Evolutionary conservation across 2,888 invertebrate species (phyloP), one percentile per base, ranked within the genome.

Genomic region (Cephus spinipes): DNA sequence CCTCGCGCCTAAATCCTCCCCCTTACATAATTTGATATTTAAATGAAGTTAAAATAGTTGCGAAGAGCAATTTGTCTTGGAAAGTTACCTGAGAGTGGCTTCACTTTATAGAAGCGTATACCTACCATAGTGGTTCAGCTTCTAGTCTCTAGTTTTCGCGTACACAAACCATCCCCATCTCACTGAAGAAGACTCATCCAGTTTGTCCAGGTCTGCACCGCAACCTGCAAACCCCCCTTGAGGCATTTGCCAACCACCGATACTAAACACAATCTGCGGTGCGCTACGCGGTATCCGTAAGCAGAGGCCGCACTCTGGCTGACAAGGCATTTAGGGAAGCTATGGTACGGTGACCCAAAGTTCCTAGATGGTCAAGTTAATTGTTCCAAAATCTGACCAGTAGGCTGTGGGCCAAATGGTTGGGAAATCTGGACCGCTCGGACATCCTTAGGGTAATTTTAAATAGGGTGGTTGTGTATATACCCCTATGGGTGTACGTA

Each of bases 11-110:
- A 55, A 82, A 83, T 82, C 80, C 81, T 80, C 80, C 82, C 81
- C 81, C 81, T 81, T 81, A 84, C 85, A 84, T 85, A 89, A 87
- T 87, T 87, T 87, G 85, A 87, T 88, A 89, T 88, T 88, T 89
- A 89, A 89, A 89, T 88, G 87, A 87, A 86, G 88, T 87, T 88
- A 84, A 89, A 89, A 88, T 87, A 88, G 88, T 89, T 89, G 83
- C 81, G 83, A 87, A 88, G 87, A 85, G 89, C 87, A 87, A 89
- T 89, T 89, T 89, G 88, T 89, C 89, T 89, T 86, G 81, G 80
- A 81, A 83, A 85, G 85, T 85, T 88, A 82, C 81, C 80, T 55
- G 12, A 32, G 33, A 71, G 33, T 33, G 32, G 71, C 71, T 71
- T 71, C 11, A 71, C 71, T 33, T 31, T 32, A 33, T 31, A 1